These are phyloP conservation scores for Spondyliosoma cantharus DNA, from an alignment of 2,797 vertebrate species.

Conservation along the genomic window DNA sequence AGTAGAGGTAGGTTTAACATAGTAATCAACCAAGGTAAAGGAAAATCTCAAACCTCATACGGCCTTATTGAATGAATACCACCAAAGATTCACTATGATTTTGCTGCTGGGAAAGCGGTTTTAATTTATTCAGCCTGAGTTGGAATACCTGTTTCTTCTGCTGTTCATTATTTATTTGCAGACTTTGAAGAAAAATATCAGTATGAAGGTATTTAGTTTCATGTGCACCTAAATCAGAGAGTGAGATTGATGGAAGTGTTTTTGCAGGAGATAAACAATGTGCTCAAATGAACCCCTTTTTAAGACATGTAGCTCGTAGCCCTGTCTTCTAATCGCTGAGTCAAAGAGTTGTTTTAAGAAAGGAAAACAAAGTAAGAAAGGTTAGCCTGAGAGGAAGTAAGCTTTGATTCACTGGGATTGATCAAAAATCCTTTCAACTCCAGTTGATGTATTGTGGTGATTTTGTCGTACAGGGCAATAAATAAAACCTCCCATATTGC, in stretches of 20 bases:
- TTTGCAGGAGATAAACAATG: not conserved
- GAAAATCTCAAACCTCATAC: not conserved
- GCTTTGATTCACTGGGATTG: constrained; percentile 49
- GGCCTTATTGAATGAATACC: constrained; percentile 5
- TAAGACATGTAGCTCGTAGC: not conserved
- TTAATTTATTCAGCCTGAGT: not conserved
- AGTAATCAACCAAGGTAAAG: not conserved
- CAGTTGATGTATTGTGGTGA: constrained; percentile 49
- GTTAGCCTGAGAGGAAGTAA: constrained; percentile 11
- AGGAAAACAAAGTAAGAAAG: constrained; percentile 28
- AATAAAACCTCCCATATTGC: constrained; percentile 36
- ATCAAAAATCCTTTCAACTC: constrained; percentile 52
- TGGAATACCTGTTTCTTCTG: constrained; percentile 4
- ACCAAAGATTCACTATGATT: not conserved
- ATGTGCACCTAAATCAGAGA: not conserved
- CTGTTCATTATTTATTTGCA: not conserved
- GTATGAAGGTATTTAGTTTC: not conserved
- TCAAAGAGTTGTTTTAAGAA: constrained; percentile 20
- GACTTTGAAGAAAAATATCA: not conserved
- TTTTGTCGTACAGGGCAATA: constrained; percentile 47
- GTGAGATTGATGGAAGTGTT: not conserved
- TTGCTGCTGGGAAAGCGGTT: not conserved
- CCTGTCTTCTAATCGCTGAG: not conserved
- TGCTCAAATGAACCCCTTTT: not conserved
- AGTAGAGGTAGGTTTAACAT: not conserved